Base-by-base conservation (phyloP, 2,113 vertebrate species). In the Burhinus oedicnemus region DNA sequence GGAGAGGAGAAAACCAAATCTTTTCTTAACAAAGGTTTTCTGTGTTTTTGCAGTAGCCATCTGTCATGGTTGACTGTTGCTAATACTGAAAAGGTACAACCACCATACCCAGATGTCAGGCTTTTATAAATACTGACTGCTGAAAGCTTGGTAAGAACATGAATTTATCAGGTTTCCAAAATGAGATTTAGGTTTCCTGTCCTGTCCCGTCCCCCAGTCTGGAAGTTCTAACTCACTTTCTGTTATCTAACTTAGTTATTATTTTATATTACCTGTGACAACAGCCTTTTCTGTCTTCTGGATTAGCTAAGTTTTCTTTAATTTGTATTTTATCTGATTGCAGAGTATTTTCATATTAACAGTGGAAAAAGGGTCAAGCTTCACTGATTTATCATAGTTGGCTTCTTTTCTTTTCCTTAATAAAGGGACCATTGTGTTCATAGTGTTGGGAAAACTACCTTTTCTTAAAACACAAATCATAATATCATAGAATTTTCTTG, bases 201-300 rank as follows among this genome's bases (percentile, higher is more conserved):
- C 25, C 32, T 45, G 17, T 36, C 19, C 3, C 2, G 6, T 66
- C 0, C 8, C n/a, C 36, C 18, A 32, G 1, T 38, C 6, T 47
- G 52, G n/a, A 93, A 49, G n/a, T 51, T 83, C 45, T 75, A 70
- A 51, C 22, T 78, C 58, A 68, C 30, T 83, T 88, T 78, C 76
- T 62, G 11, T 44, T 91, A 45, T 38, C 32, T 89, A 77, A 38
- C 27, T 85, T 65, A 49, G 13, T 38, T 58, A 34, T 58, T 92
- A 15, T 30, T 95, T 89, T 78, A 77, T 25, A 27, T 49, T 78
- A 51, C 38, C 49, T 74, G 18, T 65, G 51, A 23, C 25, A 75
- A 38, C 34, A 93, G 30, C 6, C 26, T 93, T 84, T 65, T 52
- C 32, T 88, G 1, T 69, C 26, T 58, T 74, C 30, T 54, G 26